Percentiles rank a stretch among this genome's conserved stretches.
Conservation (phyloP, 2,888 invertebrate genomes). For the Anoplius nigerrimus region DNA sequence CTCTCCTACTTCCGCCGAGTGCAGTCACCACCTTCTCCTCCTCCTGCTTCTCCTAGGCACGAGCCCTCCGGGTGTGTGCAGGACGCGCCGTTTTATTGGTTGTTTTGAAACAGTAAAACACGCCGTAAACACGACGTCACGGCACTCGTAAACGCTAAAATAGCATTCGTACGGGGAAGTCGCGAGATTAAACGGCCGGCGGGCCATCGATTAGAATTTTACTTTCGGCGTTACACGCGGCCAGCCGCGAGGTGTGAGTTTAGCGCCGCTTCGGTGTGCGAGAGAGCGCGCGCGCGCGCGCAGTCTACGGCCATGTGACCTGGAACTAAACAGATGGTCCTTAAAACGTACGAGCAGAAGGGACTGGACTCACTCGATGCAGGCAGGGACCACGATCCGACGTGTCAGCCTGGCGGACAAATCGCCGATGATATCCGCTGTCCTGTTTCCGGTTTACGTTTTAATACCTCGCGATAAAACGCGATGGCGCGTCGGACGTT, state of each 20-base stretch:
- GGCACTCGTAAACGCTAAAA: slow-evolving; percentile 44
- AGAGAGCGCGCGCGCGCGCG: background rate
- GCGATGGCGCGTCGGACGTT: too few species aligned
- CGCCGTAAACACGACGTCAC: slow-evolving; percentile 49
- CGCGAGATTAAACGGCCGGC: slow-evolving; percentile 36
- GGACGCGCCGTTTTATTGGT: slow-evolving; percentile 51
- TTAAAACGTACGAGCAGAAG: too few species aligned
- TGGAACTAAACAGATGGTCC: background rate
- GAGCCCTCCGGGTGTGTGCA: slow-evolving; percentile 13
- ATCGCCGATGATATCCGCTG: background rate
- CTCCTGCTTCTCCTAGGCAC: too few species aligned
- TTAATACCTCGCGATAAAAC: too few species aligned
- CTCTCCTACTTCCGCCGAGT: too few species aligned
- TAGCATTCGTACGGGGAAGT: slow-evolving; percentile 26
- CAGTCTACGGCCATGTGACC: background rate
- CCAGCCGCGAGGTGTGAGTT: too few species aligned
- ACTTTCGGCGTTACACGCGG: slow-evolving; percentile 5
- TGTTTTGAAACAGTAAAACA: slow-evolving; percentile 57
- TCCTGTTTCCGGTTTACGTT: too few species aligned
- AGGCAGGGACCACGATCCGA: background rate
- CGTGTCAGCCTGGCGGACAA: background rate
- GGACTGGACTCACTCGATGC: too few species aligned
- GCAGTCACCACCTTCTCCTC: too few species aligned
- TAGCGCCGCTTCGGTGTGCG: background rate
- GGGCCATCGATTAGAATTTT: slow-evolving; percentile 39